Conservation (phyloP, 2,113 vertebrate species). For the Ailuropoda melanoleuca region DNA sequence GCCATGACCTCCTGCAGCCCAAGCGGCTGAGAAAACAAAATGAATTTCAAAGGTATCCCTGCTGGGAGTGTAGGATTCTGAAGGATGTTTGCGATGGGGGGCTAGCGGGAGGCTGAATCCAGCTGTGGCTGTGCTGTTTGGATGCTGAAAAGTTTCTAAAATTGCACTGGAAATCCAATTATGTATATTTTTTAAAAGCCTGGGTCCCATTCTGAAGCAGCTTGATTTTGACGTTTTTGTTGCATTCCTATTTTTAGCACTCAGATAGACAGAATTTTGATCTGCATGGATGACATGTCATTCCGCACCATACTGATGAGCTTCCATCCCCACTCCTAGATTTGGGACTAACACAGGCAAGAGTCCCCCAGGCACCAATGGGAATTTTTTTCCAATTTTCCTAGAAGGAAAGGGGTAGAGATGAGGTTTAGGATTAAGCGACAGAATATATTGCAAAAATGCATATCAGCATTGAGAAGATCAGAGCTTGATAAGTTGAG, state of each 20-base stretch:
- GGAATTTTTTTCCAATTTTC: not conserved
- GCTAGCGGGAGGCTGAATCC: not conserved
- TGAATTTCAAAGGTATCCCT: not conserved
- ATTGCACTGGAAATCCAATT: not conserved
- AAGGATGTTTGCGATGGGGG: not conserved
- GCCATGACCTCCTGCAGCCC: not conserved
- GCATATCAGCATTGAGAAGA: not conserved
- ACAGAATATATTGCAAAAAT: not conserved
- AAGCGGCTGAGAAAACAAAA: not conserved
- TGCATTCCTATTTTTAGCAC: not conserved
- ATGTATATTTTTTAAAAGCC: not conserved
- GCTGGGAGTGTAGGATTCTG: not conserved
- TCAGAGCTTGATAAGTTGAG: not conserved
- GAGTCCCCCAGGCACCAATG: not conserved
- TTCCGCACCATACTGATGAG: not conserved
- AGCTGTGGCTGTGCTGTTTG: not conserved
- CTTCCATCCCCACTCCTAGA: not conserved
- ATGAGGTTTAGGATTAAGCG: not conserved
- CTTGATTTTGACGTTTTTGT: slow-evolving; percentile 6
- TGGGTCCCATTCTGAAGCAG: not conserved
- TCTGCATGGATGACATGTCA: not conserved
- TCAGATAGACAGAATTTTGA: not conserved
- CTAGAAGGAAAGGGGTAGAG: not conserved
- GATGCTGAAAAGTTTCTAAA: not conserved
- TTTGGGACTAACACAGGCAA: not conserved